These are phyloP conservation scores for Apteryx mantelli DNA, from an alignment of 2,113 vertebrate species.

Conservation along the genomic window DNA sequence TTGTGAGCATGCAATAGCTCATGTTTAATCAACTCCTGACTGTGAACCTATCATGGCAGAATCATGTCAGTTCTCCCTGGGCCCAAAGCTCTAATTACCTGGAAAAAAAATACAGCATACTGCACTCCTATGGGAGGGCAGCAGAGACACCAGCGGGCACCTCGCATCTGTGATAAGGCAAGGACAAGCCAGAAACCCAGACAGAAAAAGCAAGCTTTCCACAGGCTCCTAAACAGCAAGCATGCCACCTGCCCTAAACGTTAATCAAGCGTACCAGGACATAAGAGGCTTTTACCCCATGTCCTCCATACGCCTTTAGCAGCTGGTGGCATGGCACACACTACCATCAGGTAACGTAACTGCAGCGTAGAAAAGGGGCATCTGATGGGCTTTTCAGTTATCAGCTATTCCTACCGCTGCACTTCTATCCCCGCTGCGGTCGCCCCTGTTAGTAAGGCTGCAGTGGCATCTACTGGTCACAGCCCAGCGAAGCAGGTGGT, in stretches of 20 bases:
- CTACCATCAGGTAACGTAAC: neutral
- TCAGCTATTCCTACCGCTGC: rapidly evolving
- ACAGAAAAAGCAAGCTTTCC: neutral
- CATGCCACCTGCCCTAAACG: neutral
- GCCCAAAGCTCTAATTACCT: neutral
- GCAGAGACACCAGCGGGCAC: neutral
- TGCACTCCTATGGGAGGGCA: neutral
- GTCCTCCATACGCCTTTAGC: rapidly evolving
- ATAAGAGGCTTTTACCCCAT: rapidly evolving
- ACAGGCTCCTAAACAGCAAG: neutral
- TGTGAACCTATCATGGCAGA: rapidly evolving
- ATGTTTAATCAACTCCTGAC: neutral
- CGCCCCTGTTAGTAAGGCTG: neutral
- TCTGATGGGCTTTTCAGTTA: too few species aligned
- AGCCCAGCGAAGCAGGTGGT: neutral
- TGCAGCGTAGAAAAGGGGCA: too few species aligned
- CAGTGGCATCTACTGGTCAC: constrained; percentile 68
- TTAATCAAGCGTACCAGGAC: too few species aligned
- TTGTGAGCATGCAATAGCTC: neutral
- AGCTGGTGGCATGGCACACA: neutral
- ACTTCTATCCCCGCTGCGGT: neutral
- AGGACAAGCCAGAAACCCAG: neutral
- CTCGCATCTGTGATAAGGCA: neutral
- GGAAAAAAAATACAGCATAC: neutral
- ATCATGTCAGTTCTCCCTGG: neutral